Base-by-base conservation (phyloP, 2,888 invertebrate genomes). In the Cyaniris semiargus region DNA sequence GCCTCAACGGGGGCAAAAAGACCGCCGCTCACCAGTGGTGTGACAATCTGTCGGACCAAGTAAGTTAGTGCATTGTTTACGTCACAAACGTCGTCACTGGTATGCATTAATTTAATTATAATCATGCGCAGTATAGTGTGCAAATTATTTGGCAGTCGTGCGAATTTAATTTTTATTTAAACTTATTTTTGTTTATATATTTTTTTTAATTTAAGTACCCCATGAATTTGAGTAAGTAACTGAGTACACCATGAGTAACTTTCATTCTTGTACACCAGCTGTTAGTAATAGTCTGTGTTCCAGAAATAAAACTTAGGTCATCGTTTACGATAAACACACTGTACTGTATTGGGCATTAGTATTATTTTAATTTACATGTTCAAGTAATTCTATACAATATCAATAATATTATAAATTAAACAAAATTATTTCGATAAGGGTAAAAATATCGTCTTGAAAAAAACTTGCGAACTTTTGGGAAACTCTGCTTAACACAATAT, bases 1-100 rank as follows among this genome's bases (percentile, higher is more conserved):
- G 94, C 48, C 84, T 90, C 76, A 95, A 95, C 81, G 95, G 95
- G 58, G 93, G 94, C 78, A 94, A 95, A 89, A 95, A 95, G 86
- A 94, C 93, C 60, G 88, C 90, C 70, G 94, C 95, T 76, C 94
- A 95, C 85, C 92, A 92, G 83, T 95, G 95, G 95, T 95, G 94
- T 82, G 95, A 95, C 84, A 95, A 95, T 83, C 89, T 95, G 80
- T 94, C 94, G 60, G 95, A 95, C 85, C 95, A 95, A 95, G 95
- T 96, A 93, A 94, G 90, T 78, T 53, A 7, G 31, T 60, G 66
- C 66, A 66, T 27, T 15, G 27, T 66, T 66, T 27, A 31, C 66
- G 66, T 66, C 27, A 31, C 27, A 31, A 23, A 15, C 1, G 6
- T 15, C 66, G 66, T 15, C 66, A 66, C 1, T 31, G 27, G 31